Evolutionary conservation across 2,888 invertebrate genomes (phyloP), one percentile per base, ranked within the genome.

Genomic region (Alviniconcha strummeri): DNA sequence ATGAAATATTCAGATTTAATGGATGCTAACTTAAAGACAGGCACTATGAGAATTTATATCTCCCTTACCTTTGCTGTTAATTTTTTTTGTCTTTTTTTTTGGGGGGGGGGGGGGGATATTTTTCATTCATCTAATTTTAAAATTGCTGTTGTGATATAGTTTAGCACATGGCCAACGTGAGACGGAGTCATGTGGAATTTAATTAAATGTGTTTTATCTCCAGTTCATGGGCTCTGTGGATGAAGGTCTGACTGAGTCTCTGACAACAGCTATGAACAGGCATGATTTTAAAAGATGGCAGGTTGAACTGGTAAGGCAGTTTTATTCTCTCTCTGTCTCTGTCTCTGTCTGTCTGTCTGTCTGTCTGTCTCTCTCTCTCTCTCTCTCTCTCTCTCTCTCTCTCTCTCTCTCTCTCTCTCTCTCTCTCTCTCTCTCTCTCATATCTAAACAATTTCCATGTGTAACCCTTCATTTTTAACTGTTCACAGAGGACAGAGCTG

Each of bases 251-350:
- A 55, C 84, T 7, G 88, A 86, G 36, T 83, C 78, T 60, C 71
- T 84, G 72, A 85, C 85, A 19, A 77, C 83, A 17, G 86, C 79
- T 9, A 84, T 88, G 84, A 84, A 83, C 15, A 83, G 87, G 56
- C 88, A 89, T 57, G 87, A 88, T 80, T 86, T 88, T 75, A 86
- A 87, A 67, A 87, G 89, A 71, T 90, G 90, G 89, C 89, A 91
- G 83, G 85, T 88, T 60, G 91, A 91, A 85, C 84, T 91, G 88
- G 91, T 91, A 86, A 81, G 89, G 57, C 19, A 54, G n/a, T 77
- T 9, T n/a, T 76, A 17, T 17, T 67, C 17, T 57, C 57, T 60
- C 60, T 60, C 9, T 60, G 3, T 60, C 60, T 60, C 60, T 11
- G 1, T 13, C 13, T 8, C 60, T 60, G 3, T 60, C 60, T 60